Percentiles rank a stretch among this genome's conserved stretches.
These are phyloP conservation scores for Cirrhinus molitorella DNA, from an alignment of 2,797 vertebrate species.

Conservation along the genomic window DNA sequence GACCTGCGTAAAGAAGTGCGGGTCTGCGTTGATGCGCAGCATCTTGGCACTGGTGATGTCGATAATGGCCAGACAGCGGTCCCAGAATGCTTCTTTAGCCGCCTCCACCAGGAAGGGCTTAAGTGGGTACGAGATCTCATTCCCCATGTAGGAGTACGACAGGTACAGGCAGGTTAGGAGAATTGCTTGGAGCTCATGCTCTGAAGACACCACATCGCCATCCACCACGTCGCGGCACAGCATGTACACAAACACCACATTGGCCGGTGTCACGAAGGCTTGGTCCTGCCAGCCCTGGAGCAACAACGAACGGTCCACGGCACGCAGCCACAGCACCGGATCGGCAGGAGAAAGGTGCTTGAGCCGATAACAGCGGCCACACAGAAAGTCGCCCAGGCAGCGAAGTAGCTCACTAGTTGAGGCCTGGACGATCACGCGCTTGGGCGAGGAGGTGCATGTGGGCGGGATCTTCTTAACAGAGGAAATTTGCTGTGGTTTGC, in stretches of 20 bases:
- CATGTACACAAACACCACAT: conserved; percentile 88
- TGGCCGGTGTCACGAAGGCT: conserved; percentile 87
- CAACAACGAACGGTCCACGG: conserved; percentile 84
- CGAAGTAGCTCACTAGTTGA: conserved; percentile 87
- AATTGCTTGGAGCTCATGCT: conserved; percentile 83
- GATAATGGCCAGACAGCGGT: conserved; percentile 84
- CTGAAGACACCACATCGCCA: conserved; percentile 79
- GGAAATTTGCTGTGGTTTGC: conserved; percentile 75
- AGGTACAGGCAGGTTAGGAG: conserved; percentile 84
- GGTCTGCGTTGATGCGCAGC: conserved; percentile 86
- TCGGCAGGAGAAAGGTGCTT: conserved; percentile 81
- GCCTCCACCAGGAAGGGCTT: conserved; percentile 86
- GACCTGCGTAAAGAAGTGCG: conserved; percentile 86
- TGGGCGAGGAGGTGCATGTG: conserved; percentile 71
- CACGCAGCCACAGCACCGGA: conserved; percentile 83
- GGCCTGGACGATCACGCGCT: conserved; percentile 83
- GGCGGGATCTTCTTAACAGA: conserved; percentile 75
- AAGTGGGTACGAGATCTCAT: conserved; percentile 79
- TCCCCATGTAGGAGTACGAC: conserved; percentile 80
- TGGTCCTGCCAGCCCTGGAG: conserved; percentile 90
- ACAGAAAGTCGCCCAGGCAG: conserved; percentile 85
- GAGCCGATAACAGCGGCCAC: conserved; percentile 82
- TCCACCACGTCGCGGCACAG: conserved; percentile 84
- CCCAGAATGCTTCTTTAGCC: conserved; percentile 86
- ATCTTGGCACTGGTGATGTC: conserved; percentile 83